Evolutionary conservation across 1,140 invertebrate species (phyloP), one percentile per base, ranked within the genome.

Genomic region (Drosophila athabasca): DNA sequence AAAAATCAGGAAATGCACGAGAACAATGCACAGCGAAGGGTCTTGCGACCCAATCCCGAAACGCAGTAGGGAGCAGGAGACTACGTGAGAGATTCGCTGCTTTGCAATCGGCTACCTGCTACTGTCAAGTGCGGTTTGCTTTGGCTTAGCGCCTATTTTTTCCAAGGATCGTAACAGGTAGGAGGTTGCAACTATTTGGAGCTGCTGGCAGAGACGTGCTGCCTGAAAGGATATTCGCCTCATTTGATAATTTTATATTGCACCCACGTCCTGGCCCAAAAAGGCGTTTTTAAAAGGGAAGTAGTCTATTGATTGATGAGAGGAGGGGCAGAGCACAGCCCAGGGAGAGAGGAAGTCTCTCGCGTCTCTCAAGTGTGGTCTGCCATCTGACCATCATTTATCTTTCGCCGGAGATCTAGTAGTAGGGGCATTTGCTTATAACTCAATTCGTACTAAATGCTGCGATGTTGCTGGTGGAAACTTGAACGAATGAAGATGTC

Each of bases 1-100:
- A 77, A 81, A 81, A 77, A 80, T 80, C 66, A 73, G 78, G 73
- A 81, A 82, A 81, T 80, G 78, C 78, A 66, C 66, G 7, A 50
- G 54, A 67, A 81, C 72, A 80, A 81, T 77, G 46, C 60, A 2
- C 29, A 19, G 26, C 0, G 5, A 9, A 35, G 19, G 48, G 11
- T 9, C 29, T 51, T 8, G 7, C 9, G 31, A 31, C 7, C 31
- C 29, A 8, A 19, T 19, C 9, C 31, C 7, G 6, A 31, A 13
- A 53, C 13, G 1, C 22, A 57, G 43, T 51, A 41, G 31, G n/a
- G 61, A 49, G 29, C 5, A 26, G 24, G 24, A 5, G 24, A 5
- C 24, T 66, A 50, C 72, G 78, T 77, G 67, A 76, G 71, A 41
- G 45, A 39, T 49, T 73, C 39, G n/a, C 8, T 44, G n/a, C 8